These are phyloP conservation scores for Torymus auratus DNA, from an alignment of 2,888 invertebrate genomes.

Conservation along the genomic window DNA sequence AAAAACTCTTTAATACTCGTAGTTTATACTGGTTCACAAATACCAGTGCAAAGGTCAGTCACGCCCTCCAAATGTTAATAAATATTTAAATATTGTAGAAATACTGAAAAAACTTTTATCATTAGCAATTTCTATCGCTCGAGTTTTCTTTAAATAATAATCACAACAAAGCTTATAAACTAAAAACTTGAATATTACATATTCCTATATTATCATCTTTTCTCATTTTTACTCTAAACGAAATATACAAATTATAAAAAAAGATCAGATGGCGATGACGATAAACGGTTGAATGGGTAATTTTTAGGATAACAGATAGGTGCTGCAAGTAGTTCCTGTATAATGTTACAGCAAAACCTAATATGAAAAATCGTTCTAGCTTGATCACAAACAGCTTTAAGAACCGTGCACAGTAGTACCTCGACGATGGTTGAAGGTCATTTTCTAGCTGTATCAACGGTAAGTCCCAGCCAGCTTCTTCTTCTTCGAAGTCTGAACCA, in stretches of 20 bases:
- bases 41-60: too few species aligned
- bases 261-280: too few species aligned
- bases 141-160: background rate
- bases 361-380: slow-evolving; percentile 20
- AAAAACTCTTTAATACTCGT: too few species aligned
- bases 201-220: background rate
- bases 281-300: too few species aligned
- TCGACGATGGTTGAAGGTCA: slow-evolving; percentile 75
- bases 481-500: slow-evolving; percentile 78
- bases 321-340: slow-evolving; percentile 1
- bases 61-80: too few species aligned
- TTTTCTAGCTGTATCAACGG: slow-evolving; percentile 78
- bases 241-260: too few species aligned
- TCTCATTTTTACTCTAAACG: background rate
- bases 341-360: background rate
- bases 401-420: slow-evolving; percentile 63
- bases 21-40: too few species aligned
- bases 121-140: background rate
- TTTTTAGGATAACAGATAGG: background rate
- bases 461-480: slow-evolving; percentile 81
- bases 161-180: too few species aligned
- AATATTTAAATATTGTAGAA: too few species aligned
- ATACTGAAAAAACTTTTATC: too few species aligned
- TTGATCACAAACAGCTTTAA: background rate
- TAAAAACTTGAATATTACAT: too few species aligned